A percentile compares a stretch with the other conserved stretches of the same genome.
These are phyloP conservation scores for Ditylenchus dipsaci DNA, from an alignment of 1,140 invertebrate genomes.

Conservation along the genomic window DNA sequence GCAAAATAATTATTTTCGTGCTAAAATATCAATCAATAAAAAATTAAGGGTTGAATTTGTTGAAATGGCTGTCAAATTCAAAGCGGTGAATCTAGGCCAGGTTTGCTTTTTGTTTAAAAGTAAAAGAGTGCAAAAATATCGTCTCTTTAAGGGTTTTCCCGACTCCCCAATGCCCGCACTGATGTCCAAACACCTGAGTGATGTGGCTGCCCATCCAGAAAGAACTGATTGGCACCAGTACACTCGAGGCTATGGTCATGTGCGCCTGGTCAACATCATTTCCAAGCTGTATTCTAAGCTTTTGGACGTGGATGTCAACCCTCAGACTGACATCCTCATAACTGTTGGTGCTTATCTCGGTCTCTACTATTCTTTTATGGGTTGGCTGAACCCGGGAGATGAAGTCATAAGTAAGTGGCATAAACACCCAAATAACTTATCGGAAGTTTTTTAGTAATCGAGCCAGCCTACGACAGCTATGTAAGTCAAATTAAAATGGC, in stretches of 20 bases:
- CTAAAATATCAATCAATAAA: too few species aligned
- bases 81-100: constrained; percentile 90
- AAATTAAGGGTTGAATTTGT: constrained; percentile 85
- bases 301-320: constrained; percentile 71
- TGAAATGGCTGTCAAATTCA: constrained; percentile 75
- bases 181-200: constrained; percentile 73
- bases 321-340: constrained; percentile 77
- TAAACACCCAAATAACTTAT: constrained; percentile 5
- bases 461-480: constrained; percentile 97
- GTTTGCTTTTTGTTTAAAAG: constrained; percentile 45
- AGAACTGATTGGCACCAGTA: constrained; percentile 85
- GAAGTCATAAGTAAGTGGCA: constrained; percentile 66
- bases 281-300: constrained; percentile 78
- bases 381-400: constrained; percentile 67
- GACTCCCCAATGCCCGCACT: constrained; percentile 81
- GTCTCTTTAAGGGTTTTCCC: constrained; percentile 74
- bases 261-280: constrained; percentile 77
- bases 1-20: too few species aligned
- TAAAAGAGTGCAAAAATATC: neutral
- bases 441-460: constrained; percentile 79
- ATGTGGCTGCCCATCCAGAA: constrained; percentile 66
- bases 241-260: constrained; percentile 73
- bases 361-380: constrained; percentile 75
- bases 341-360: constrained; percentile 87
- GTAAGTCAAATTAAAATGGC: constrained; percentile 82